These are phyloP conservation scores for Vollenhovia emeryi DNA, from an alignment of 1,140 invertebrate genomes.

Conservation along the genomic window DNA sequence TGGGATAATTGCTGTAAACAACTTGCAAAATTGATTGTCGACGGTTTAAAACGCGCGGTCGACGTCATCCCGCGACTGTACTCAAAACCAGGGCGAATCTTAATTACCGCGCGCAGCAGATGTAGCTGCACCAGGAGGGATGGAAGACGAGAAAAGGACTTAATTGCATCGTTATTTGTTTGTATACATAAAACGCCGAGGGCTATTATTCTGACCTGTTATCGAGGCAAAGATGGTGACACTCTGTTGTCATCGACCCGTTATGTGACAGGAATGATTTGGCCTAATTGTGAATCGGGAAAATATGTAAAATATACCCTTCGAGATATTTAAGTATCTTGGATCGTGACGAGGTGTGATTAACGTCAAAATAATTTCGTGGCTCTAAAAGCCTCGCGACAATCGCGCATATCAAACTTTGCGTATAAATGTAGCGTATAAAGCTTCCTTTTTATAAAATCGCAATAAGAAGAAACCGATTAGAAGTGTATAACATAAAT, in stretches of 20 bases:
- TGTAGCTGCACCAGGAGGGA: background rate
- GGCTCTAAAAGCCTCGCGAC: background rate
- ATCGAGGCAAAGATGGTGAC: background rate
- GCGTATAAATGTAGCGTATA: background rate
- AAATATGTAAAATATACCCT: background rate
- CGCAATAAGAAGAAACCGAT: background rate
- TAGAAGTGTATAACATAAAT: background rate
- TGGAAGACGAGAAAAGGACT: background rate
- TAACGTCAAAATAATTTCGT: background rate
- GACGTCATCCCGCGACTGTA: background rate
- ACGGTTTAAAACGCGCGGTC: conserved; percentile 8
- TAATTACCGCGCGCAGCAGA: conserved; percentile 24
- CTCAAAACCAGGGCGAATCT: conserved; percentile 28
- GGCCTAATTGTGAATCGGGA: conserved; percentile 6
- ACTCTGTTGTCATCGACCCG: background rate
- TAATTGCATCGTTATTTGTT: conserved; percentile 52
- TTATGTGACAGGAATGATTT: conserved; percentile 22
- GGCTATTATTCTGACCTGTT: conserved; percentile 16
- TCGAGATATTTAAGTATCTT: background rate
- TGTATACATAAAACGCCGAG: conserved; percentile 8
- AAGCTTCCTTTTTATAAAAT: background rate
- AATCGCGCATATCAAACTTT: background rate
- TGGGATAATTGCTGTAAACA: conserved; percentile 46
- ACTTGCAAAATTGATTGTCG: conserved; percentile 37
- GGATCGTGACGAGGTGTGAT: background rate